Evolutionary conservation across 2,113 vertebrate genomes (phyloP), one percentile per base, ranked within the genome.

Genomic region (Marmota monax): DNA sequence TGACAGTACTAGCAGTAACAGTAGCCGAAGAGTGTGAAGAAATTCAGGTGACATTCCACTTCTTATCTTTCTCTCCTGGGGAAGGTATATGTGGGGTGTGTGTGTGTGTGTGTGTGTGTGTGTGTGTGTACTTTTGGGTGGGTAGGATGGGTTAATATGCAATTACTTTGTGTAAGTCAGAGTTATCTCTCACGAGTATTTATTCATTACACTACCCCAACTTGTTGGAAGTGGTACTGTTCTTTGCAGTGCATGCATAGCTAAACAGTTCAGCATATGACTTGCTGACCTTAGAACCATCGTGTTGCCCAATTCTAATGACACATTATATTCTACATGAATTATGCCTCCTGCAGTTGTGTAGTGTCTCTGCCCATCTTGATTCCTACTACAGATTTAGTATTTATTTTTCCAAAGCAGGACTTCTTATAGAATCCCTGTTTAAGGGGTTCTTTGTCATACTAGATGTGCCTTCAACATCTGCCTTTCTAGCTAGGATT

Each of bases 391-490:
- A 16, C 22, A 95, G 29, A 27, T 77, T 42, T 77, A 58, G 56
- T 63, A 27, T 13, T 80, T 89, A 7, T 22, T 94, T 87, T 86
- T 95, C 37, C 84, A 86, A 92, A 94, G 34, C 61, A 78, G 58
- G 4, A 9, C 42, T 88, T 79, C 11, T 45, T 63, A 39, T 7
- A 87, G 72, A 79, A 72, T 1, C 4, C 14, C 22, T 56, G 39
- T 22, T 67, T 29, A 67, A 88, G n/a, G 48, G 37, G 22, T 70
- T 87, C 53, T 88, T 70, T 80, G n/a, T 86, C 63, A 51, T 84
- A 51, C 29, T 45, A 51, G 67, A 97, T 91, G 23, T 13, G 7
- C 25, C 14, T 92, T 22, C 45, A 61, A 9, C 32, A 56, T 93
- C 51, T 65, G 7, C 16, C 56, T 93, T 16, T 16, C 58, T 65